phyloP scores from a whole-genome alignment of 2,888 invertebrate species.

The Odontocolon sp. region DNA sequence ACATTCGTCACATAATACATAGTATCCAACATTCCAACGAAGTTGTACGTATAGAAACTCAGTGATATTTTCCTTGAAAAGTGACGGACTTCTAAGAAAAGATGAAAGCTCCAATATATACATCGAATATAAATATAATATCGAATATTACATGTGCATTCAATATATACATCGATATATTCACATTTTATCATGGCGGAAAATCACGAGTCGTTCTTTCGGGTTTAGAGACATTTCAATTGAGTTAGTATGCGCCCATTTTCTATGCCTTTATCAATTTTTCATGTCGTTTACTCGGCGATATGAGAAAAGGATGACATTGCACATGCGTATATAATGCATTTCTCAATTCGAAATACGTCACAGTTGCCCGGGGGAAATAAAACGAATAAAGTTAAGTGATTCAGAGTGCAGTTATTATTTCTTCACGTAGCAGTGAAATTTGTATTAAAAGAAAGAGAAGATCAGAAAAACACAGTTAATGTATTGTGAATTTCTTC shows the following conservation, averaged over 20 bases:
- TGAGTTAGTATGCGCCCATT: constrained; percentile 18
- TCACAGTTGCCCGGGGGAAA: background rate
- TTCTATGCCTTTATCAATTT: constrained; percentile 38
- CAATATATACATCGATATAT: constrained; percentile 4
- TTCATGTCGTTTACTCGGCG: background rate
- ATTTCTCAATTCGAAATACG: background rate
- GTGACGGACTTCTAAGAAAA: background rate
- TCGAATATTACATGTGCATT: background rate
- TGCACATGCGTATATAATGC: background rate
- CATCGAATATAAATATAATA: background rate
- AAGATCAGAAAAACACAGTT: too few relatives aligned
- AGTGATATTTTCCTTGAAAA: background rate
- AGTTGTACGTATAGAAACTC: background rate
- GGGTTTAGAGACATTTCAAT: constrained; percentile 32
- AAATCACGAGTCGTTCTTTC: background rate
- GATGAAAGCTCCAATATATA: background rate
- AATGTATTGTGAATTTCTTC: too few relatives aligned
- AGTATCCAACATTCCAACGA: background rate
- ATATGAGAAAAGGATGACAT: background rate
- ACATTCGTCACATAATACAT: too few relatives aligned
- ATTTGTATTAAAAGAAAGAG: too few relatives aligned
- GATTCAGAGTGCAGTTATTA: too few relatives aligned
- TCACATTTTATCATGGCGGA: background rate
- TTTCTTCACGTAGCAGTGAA: too few relatives aligned
- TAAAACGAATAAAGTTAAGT: too few relatives aligned